Base-by-base conservation (phyloP, 2,888 invertebrate genomes). In the Lepidochitona cinerea region DNA sequence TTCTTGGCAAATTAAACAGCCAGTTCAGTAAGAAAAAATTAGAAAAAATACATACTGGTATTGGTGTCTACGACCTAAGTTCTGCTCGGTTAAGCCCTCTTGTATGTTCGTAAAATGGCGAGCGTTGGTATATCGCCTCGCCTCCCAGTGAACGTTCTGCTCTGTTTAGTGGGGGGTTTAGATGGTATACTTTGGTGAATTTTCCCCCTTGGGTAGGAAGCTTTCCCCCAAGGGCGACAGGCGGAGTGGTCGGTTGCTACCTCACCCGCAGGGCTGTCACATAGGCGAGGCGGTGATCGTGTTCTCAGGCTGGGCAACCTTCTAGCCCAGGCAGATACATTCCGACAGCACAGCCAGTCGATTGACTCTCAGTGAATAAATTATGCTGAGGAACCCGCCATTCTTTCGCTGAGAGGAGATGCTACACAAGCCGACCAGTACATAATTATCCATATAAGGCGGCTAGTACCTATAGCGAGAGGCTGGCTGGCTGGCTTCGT, bases 351-450 rank as follows among this genome's bases (percentile, higher is more conserved):
- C 72, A 35, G 64, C 75, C 49, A 74, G 68, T 71, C 68, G 26
- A 49, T 33, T 52, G 76, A 80, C 78, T 78, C 81, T 78, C 81
- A 81, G 73, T 81, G 84, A 85, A 85, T 85, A 84, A 85, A 85
- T 85, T 85, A 85, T 85, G 85, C 85, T 82, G 83, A 84, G 83
- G 76, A 74, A 78, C 71, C 80, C 78, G 75, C 81, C 81, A 82
- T 81, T 75, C 59, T 12, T 32, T 29, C 32, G 59, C 29, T 4
- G 59, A 29, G 59, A 59, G 23, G 59, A 4, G 59, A 59, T 59
- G 14, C 29, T 59, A 59, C 29, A 59, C 59, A 59, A 29, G 59
- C 59, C 12, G 23, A 23, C 29, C 29, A 29, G 32, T 59, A 59
- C 59, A 59, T 59, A 59, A 59, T 73, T 78, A 75, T 68, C 85